Evolutionary conservation across 1,140 invertebrate genomes (phyloP), one percentile per base, ranked within the genome.

Genomic region (Condylostylus longicornis): DNA sequence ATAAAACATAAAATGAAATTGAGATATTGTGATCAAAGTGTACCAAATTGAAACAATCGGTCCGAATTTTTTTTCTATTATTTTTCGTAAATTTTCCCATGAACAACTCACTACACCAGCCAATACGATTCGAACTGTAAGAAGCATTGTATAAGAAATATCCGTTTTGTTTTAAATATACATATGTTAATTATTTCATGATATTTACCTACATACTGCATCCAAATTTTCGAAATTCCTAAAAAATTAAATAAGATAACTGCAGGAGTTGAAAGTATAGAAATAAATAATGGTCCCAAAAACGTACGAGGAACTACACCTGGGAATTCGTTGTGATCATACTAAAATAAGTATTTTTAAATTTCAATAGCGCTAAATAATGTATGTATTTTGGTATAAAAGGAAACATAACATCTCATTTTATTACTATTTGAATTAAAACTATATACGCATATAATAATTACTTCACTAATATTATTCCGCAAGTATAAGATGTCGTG

Each of bases 1-100:
- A 60, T 99, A 99, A 58, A 91, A 98, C 70, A 97, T 80, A 52
- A 97, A 94, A 66, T 98, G 95, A 65, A 95, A 98, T 55, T 98
- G 95, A 9, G 87, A 79, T 17, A 82, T 70, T 18, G 82, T 90
- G 29, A 98, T 74, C 4, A 80, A 52, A 22, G 86, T 70, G 45
- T 89, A 80, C 85, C 89, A 94, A 44, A 72, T 71, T 13, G 77
- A 67, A 57, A 86, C 78, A 40, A 72, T 69, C 21, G 58, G 54
- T 14, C 91, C 90, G 68, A 89, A 94, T 31, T 78, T 64, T 47
- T 74, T 72, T 50, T 74, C 64, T 25, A 91, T 63, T 20, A 75
- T 71, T 50, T 73, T 66, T 42, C 73, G 70, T 41, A 93, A 79
- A 21, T 75, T 64, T 40, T 73, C 70, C 53, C 94, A 82, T 37